Conservation (phyloP, 2,888 invertebrate genomes). For the Anticlea derivata region DNA sequence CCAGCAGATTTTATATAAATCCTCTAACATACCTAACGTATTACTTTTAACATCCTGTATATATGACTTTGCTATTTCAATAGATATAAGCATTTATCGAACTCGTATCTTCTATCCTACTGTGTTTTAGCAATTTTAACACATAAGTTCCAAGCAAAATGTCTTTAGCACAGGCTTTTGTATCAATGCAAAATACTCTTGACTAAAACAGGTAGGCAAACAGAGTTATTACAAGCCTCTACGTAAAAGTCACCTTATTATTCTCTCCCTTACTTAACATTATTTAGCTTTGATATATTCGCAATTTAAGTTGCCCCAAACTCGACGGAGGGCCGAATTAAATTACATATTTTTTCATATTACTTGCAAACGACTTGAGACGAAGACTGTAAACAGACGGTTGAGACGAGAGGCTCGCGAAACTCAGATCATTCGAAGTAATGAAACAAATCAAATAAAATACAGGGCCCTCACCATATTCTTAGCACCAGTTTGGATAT, state of each 20-base stretch:
- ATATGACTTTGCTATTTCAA: too few relatives aligned
- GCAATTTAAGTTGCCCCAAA: conserved; percentile 79
- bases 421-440: conserved; percentile 16
- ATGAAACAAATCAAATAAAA: conserved; percentile 20
- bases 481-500: background rate
- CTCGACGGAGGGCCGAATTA: conserved; percentile 70
- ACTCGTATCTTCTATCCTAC: too few relatives aligned
- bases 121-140: too few relatives aligned
- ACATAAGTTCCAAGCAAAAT: background rate
- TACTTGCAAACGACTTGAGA: conserved; percentile 59
- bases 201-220: conserved; percentile 23
- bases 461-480: background rate
- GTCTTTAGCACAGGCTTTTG: background rate
- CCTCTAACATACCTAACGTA: too few relatives aligned
- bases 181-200: conserved; percentile 6
- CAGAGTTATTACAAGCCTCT: conserved; percentile 20
- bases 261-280: conserved; percentile 66
- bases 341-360: conserved; percentile 70
- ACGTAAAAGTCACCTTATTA: conserved; percentile 66
- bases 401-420: conserved; percentile 26
- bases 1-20: too few relatives aligned
- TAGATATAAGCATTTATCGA: too few relatives aligned
- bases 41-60: too few relatives aligned
- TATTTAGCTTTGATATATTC: conserved; percentile 81
- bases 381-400: conserved; percentile 55